Conservation (phyloP, 2,113 vertebrate species). For the Poeciliopsis retropinna region DNA sequence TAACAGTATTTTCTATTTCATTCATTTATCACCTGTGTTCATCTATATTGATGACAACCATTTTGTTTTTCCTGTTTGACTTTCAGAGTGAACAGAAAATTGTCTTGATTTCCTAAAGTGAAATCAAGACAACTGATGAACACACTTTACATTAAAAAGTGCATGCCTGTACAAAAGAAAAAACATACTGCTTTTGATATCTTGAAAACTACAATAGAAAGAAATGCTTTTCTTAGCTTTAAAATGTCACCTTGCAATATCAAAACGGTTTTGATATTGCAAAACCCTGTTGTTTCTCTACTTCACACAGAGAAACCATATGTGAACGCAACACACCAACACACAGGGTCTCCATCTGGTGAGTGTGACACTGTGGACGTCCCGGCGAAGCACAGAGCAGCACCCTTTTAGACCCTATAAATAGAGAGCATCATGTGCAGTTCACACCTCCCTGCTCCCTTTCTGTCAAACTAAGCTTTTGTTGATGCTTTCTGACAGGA, state of each 20-base stretch:
- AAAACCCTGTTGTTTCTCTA: neutral
- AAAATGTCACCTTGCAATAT: neutral
- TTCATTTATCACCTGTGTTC: neutral
- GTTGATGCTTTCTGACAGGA: constrained; percentile 5
- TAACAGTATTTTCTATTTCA: neutral
- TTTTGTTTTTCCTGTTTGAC: neutral
- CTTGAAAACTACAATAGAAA: too few relatives aligned
- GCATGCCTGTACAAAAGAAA: too few relatives aligned
- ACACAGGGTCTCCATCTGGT: constrained; percentile 55
- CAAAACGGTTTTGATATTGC: neutral
- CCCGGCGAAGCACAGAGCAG: constrained; percentile 40
- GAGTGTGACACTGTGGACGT: constrained; percentile 41
- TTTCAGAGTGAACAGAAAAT: too few relatives aligned
- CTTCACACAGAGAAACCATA: constrained; percentile 64
- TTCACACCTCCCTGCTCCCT: constrained; percentile 26
- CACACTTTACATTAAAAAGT: too few relatives aligned
- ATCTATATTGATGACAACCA: neutral
- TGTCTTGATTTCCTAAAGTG: too few relatives aligned
- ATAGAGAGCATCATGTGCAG: constrained; percentile 48
- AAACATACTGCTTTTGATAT: too few relatives aligned
- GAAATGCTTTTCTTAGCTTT: neutral
- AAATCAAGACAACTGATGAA: too few relatives aligned
- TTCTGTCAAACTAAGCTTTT: neutral
- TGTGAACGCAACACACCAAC: constrained; percentile 28
- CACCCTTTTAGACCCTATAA: constrained; percentile 45